Percentiles rank a stretch among this genome's conserved stretches.
These are phyloP conservation scores for Callinectes sapidus DNA, from an alignment of 2,888 invertebrate species.

Conservation along the genomic window DNA sequence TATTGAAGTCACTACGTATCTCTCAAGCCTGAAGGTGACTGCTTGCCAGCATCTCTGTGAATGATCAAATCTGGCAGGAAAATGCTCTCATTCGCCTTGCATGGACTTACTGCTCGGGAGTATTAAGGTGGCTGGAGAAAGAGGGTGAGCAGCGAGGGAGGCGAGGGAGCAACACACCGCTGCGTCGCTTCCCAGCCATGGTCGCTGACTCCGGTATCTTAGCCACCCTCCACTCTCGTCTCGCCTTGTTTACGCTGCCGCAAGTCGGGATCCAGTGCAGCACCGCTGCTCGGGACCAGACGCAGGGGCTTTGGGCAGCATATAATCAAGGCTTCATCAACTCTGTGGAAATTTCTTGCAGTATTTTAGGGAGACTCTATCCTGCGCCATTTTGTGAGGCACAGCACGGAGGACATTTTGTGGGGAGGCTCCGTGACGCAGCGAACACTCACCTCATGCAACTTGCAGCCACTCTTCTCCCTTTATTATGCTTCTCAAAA, in stretches of 20 bases:
- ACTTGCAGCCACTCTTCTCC: neutral
- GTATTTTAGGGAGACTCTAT: neutral
- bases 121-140: neutral
- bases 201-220: constrained; percentile 25
- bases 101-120: neutral
- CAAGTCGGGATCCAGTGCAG: neutral
- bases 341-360: neutral
- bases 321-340: neutral
- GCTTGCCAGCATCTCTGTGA: neutral
- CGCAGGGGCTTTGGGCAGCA: neutral
- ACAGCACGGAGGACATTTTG: neutral
- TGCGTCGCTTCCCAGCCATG: neutral
- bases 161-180: neutral
- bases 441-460: constrained; percentile 28
- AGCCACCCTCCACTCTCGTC: neutral
- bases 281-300: neutral
- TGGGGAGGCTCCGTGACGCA: neutral
- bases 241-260: neutral
- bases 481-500: constrained; percentile 35
- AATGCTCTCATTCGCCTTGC: neutral
- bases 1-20: no score
- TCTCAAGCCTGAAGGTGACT: no score
- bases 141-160: neutral
- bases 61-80: neutral
- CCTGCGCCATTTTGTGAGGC: constrained; percentile 23